phyloP scores from a whole-genome alignment of 2,888 invertebrate genomes.

The Philaethria dido region DNA sequence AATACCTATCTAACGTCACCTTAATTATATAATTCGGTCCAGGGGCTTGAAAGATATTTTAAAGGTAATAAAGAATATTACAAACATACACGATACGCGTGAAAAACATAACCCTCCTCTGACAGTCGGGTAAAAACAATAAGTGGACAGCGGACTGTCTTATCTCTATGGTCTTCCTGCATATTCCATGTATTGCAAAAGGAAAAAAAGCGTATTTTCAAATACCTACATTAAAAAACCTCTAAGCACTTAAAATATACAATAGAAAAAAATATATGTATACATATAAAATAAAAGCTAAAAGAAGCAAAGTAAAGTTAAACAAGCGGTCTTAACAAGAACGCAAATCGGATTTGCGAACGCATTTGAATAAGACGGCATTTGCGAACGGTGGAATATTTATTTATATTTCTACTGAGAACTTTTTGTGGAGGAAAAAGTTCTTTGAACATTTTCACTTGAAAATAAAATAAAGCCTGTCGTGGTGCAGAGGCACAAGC shows the following conservation, averaged over 20 bases:
- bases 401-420: slow-evolving; percentile 34
- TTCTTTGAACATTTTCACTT: slow-evolving; percentile 21
- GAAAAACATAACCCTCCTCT: too few relatives aligned
- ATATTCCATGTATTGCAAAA: too few relatives aligned
- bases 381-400: slow-evolving; percentile 44
- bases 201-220: too few relatives aligned
- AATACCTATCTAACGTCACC: too few relatives aligned
- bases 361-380: slow-evolving; percentile 75
- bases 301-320: slow-evolving; percentile 60
- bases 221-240: slow-evolving; percentile 30
- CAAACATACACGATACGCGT: too few relatives aligned
- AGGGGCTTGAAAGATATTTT: too few relatives aligned
- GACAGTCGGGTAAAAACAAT: too few relatives aligned
- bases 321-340: slow-evolving; percentile 77
- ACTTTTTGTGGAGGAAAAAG: slow-evolving; percentile 26
- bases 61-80: too few relatives aligned
- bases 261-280: slow-evolving; percentile 42
- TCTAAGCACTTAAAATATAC: slow-evolving; percentile 38
- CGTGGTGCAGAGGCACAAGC: too few relatives aligned
- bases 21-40: too few relatives aligned
- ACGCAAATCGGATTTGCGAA: slow-evolving; percentile 75
- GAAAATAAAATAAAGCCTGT: slow-evolving; percentile 11
- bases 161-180: too few relatives aligned
- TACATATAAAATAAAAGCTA: slow-evolving; percentile 46
- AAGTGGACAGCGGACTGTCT: too few relatives aligned